phyloP scores from a whole-genome alignment of 2,888 invertebrate species.

The Tineola bisselliella region DNA sequence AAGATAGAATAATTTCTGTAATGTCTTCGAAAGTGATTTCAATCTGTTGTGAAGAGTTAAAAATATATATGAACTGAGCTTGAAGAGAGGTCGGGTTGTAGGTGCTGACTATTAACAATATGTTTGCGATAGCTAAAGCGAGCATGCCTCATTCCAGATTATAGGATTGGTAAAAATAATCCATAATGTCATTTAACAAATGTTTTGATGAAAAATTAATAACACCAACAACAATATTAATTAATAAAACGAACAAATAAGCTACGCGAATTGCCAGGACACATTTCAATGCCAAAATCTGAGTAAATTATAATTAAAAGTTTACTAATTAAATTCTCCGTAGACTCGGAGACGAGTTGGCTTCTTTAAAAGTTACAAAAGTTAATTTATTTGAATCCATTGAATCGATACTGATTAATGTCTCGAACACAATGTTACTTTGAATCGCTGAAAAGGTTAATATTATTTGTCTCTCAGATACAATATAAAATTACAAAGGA shows the following conservation, averaged over 20 bases:
- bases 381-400: slow-evolving; percentile 6
- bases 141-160: no score
- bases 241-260: not conserved
- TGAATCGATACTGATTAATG: slow-evolving; percentile 11
- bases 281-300: not conserved
- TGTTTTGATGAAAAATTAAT: not conserved
- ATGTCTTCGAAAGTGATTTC: not conserved
- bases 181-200: no score
- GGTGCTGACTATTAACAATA: no score
- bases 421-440: not conserved
- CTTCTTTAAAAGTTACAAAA: slow-evolving; percentile 4
- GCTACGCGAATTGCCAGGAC: not conserved
- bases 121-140: no score
- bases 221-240: not conserved
- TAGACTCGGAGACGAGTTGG: not conserved
- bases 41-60: not conserved
- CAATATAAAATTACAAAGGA: no score
- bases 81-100: no score
- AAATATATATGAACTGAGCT: no score
- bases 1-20: not conserved
- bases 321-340: slow-evolving; percentile 8
- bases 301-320: slow-evolving; percentile 11
- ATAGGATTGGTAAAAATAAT: no score
- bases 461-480: not conserved
- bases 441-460: not conserved